Conservation (phyloP, 1,140 invertebrate species). For the Drosophila erecta region DNA sequence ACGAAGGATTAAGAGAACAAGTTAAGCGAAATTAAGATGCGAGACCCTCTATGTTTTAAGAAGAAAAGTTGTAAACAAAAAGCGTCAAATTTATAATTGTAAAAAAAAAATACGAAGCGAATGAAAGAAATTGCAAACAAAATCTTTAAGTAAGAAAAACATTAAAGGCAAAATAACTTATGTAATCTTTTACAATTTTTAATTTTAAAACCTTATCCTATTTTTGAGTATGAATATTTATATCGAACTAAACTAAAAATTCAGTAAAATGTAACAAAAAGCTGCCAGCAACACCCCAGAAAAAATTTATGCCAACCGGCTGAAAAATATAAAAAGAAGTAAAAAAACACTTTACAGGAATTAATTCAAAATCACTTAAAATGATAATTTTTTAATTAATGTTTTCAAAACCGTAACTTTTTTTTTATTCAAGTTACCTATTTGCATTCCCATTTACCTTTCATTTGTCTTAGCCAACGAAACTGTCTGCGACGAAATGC, state of each 20-base stretch:
- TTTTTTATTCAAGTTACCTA: neutral
- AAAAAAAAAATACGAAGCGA: constrained; percentile 53
- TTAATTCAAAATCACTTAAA: neutral
- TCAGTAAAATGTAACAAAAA: constrained; percentile 46
- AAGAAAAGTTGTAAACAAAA: constrained; percentile 73
- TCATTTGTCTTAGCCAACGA: constrained; percentile 6
- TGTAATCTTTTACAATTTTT: constrained; percentile 57
- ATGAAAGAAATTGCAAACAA: constrained; percentile 36
- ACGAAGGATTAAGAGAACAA: constrained; percentile 41
- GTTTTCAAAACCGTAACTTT: constrained; percentile 14
- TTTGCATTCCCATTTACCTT: constrained; percentile 1
- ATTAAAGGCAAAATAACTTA: constrained; percentile 33
- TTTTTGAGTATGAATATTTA: constrained; percentile 68
- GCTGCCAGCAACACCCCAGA: constrained; percentile 50
- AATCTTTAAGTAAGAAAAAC: constrained; percentile 60
- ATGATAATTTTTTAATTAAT: constrained; percentile 26
- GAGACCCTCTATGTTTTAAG: constrained; percentile 67
- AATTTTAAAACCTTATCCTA: constrained; percentile 63
- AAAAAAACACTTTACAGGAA: constrained; percentile 31
- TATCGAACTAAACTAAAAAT: constrained; percentile 50
- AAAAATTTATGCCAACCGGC: constrained; percentile 14
- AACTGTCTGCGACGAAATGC: neutral
- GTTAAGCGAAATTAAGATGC: constrained; percentile 66
- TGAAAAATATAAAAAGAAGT: constrained; percentile 26
- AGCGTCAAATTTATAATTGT: constrained; percentile 68